Evolutionary conservation across 2,888 invertebrate species (phyloP).

Genomic region (Erynnis tages): DNA sequence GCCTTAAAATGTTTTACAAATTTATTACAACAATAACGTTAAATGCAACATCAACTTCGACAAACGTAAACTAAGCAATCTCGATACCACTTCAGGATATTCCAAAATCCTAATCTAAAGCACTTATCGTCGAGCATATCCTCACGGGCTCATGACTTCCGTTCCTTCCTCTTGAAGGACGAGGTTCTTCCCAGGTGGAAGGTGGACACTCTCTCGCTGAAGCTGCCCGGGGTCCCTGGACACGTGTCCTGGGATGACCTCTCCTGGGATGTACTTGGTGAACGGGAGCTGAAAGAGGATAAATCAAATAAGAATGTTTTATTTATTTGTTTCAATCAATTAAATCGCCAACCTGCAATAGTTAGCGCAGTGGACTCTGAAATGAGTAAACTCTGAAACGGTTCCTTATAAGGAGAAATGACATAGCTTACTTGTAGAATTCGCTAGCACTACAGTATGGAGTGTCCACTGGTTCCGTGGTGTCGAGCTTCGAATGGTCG

Average conservation of each 20-base stretch:
- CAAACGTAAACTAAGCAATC: too few relatives aligned
- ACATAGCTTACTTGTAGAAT: slow-evolving; percentile 56
- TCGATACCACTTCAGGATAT: too few relatives aligned
- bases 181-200: slow-evolving; percentile 62
- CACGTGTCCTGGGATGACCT: slow-evolving; percentile 36
- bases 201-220: slow-evolving; percentile 60
- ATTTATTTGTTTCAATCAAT: too few relatives aligned
- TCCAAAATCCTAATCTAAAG: too few relatives aligned
- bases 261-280: slow-evolving; percentile 34
- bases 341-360: too few relatives aligned
- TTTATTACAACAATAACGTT: too few relatives aligned
- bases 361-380: too few relatives aligned
- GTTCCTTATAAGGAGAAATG: background rate
- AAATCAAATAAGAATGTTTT: too few relatives aligned
- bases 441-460: slow-evolving; percentile 89
- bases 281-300: slow-evolving; percentile 44
- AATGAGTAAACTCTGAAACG: background rate
- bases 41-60: too few relatives aligned
- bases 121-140: too few relatives aligned
- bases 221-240: slow-evolving; percentile 57
- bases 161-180: slow-evolving; percentile 55
- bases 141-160: slow-evolving; percentile 27
- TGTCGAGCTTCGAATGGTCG: slow-evolving; percentile 85
- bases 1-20: too few relatives aligned
- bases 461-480: slow-evolving; percentile 83